Percentiles rank a stretch among this genome's conserved stretches.
Conservation (phyloP, 2,797 vertebrate genomes). For the Poeciliopsis presidionis region DNA sequence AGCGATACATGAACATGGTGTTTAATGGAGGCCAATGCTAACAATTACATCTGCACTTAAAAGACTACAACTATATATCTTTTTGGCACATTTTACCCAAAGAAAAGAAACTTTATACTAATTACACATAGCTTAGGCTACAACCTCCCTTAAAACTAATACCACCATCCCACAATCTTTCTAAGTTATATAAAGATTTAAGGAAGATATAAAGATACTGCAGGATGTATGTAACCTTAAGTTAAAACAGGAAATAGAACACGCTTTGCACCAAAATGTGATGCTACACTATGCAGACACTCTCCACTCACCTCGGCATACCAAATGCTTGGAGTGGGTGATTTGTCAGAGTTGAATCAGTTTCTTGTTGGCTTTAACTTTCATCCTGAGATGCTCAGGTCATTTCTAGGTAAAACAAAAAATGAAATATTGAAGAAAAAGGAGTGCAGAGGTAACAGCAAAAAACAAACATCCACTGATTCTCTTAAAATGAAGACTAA, state of each 20-base stretch:
- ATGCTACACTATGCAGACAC: not conserved
- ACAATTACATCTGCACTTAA: not conserved
- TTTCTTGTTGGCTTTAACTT: not conserved
- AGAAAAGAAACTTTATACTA: no score
- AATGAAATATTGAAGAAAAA: not conserved
- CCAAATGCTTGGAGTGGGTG: not conserved
- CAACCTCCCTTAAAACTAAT: not conserved
- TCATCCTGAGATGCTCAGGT: not conserved
- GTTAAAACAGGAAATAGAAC: not conserved
- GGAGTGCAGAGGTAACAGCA: not conserved
- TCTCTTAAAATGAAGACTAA: not conserved
- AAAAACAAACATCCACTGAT: not conserved
- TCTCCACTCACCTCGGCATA: not conserved
- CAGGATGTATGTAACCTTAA: not conserved
- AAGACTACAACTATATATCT: not conserved
- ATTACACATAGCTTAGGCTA: no score
- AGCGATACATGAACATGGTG: not conserved
- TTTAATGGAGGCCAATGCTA: not conserved
- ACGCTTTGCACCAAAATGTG: not conserved
- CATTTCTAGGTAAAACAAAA: not conserved
- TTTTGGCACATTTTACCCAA: no score
- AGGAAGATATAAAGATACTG: not conserved
- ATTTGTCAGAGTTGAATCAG: not conserved
- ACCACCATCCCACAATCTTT: not conserved
- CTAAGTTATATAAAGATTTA: not conserved